Evolutionary conservation across 2,113 vertebrate genomes (phyloP).

Genomic region (Saimiri boliviensis): DNA sequence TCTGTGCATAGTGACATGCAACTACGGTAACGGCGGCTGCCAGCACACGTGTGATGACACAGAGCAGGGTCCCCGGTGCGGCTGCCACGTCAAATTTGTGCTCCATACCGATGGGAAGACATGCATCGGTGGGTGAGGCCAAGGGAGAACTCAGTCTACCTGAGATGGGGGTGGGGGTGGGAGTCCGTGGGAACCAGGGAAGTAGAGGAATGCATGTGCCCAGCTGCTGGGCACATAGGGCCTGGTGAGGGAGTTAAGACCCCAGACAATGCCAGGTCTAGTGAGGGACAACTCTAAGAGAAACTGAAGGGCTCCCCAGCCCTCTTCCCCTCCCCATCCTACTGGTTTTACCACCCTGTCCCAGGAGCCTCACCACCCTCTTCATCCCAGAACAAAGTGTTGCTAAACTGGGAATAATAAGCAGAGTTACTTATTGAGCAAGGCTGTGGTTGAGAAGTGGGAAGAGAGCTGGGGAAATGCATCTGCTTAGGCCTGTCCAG

Average conservation of each 20-base stretch:
- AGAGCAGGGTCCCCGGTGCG: slow-evolving; percentile 95
- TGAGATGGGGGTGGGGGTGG: not conserved
- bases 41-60: slow-evolving; percentile 98
- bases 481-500: not conserved
- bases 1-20: slow-evolving; percentile 93
- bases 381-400: not conserved
- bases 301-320: not conserved
- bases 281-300: not conserved
- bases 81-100: slow-evolving; percentile 97
- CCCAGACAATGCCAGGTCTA: not conserved
- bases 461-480: not conserved
- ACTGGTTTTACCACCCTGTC: not conserved
- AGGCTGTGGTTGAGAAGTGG: slow-evolving; percentile 1
- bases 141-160: fast-evolving
- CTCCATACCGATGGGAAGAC: slow-evolving; percentile 96
- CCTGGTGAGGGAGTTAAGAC: not conserved
- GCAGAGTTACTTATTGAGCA: not conserved
- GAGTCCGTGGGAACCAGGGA: not conserved
- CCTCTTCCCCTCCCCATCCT: not conserved
- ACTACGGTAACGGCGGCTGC: slow-evolving; percentile 98
- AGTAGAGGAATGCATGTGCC: not conserved
- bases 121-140: slow-evolving; percentile 94
- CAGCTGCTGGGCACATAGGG: not conserved
- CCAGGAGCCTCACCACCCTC: not conserved
- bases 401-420: not conserved